phyloP scores from a whole-genome alignment of 2,113 vertebrate genomes.

The Podarcis raffonei region DNA sequence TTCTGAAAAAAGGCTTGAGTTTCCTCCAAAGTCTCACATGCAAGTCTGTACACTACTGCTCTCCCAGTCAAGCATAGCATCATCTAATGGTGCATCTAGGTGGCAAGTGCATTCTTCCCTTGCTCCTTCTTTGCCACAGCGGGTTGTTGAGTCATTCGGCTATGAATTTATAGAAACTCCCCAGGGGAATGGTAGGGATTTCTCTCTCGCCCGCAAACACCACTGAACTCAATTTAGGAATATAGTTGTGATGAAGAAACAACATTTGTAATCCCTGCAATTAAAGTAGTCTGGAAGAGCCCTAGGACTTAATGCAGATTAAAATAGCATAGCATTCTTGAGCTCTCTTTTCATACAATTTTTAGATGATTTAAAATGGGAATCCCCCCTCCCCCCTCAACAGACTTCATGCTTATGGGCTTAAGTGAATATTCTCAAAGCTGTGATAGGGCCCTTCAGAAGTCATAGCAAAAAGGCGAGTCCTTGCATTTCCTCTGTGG shows the following conservation, averaged over 20 bases:
- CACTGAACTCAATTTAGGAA: background rate
- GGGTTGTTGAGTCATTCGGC: background rate
- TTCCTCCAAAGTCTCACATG: background rate
- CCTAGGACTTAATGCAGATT: background rate
- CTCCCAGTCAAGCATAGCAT: constrained; percentile 8
- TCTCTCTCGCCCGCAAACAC: background rate
- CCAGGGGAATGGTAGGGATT: background rate
- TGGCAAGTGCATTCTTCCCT: background rate
- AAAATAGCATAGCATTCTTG: background rate
- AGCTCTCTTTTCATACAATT: background rate
- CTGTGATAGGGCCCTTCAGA: background rate
- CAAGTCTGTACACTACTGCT: background rate
- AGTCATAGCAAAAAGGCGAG: background rate
- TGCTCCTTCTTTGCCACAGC: background rate
- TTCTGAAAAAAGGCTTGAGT: background rate
- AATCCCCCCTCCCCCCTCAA: too few relatives aligned
- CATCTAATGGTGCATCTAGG: constrained; percentile 1
- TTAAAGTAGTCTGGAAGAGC: background rate
- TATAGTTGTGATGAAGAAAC: background rate
- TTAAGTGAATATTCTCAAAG: background rate
- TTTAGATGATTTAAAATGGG: background rate
- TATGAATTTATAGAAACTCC: background rate
- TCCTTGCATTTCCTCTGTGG: background rate
- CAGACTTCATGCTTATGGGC: background rate
- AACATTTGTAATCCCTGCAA: background rate